phyloP scores from a whole-genome alignment of 1,140 invertebrate species.

The Belonocnema kinseyi region DNA sequence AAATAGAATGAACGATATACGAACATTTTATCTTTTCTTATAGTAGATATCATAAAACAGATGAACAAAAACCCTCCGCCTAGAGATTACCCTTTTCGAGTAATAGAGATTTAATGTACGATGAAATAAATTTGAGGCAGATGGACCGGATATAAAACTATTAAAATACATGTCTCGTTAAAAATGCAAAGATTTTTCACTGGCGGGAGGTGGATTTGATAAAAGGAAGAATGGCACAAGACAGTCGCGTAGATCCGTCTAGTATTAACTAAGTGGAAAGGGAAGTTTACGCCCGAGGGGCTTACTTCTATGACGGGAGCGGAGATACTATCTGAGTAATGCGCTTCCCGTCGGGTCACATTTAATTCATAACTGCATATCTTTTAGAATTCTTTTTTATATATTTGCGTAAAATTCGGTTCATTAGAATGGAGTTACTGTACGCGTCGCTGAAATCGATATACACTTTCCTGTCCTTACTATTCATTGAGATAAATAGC shows the following conservation, averaged over 20 bases:
- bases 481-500: too few species aligned
- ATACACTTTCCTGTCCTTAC: too few species aligned
- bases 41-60: slow-evolving; percentile 2
- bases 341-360: slow-evolving; percentile 42
- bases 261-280: background rate
- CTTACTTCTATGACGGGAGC: background rate
- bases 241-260: slow-evolving; percentile 36
- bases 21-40: slow-evolving; percentile 51
- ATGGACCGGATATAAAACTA: slow-evolving; percentile 54
- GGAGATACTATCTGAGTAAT: slow-evolving; percentile 51
- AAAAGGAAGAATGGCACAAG: background rate
- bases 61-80: slow-evolving; percentile 54
- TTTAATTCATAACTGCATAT: slow-evolving; percentile 63
- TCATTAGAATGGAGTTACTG: too few species aligned
- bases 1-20: slow-evolving; percentile 1
- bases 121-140: slow-evolving; percentile 53
- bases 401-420: too few species aligned
- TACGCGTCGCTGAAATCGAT: too few species aligned
- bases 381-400: too few species aligned
- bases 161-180: slow-evolving; percentile 54
- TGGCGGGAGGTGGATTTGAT: slow-evolving; percentile 15
- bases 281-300: too few species aligned
- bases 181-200: slow-evolving; percentile 51
- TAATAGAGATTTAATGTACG: slow-evolving; percentile 55
- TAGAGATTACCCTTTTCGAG: slow-evolving; percentile 52